Evolutionary conservation across 1,140 invertebrate species (phyloP).

Genomic region (Hycleus cichorii): DNA sequence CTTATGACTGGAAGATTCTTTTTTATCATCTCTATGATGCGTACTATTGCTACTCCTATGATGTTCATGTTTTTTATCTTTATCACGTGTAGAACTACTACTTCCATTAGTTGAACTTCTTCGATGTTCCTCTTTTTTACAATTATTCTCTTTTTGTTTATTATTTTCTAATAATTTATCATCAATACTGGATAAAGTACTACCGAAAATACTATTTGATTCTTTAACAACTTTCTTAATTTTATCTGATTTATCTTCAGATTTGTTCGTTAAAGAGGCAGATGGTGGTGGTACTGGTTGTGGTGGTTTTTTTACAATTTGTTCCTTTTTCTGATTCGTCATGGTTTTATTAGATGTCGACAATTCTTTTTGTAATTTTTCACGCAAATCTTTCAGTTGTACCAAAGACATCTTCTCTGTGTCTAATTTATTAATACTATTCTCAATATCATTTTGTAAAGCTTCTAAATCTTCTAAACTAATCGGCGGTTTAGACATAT

Average conservation of each 20-base stretch:
- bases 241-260: neutral
- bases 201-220: slow-evolving; percentile 26
- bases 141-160: slow-evolving; percentile 12
- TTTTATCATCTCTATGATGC: slow-evolving; percentile 11
- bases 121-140: slow-evolving; percentile 13
- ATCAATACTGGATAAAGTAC: slow-evolving; percentile 29
- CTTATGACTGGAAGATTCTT: neutral
- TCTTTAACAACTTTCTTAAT: slow-evolving; percentile 25
- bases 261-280: slow-evolving; percentile 10
- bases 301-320: slow-evolving; percentile 1
- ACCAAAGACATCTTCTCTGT: slow-evolving; percentile 11
- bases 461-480: slow-evolving; percentile 28
- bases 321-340: neutral
- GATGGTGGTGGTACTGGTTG: slow-evolving; percentile 15
- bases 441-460: slow-evolving; percentile 22
- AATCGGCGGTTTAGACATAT: slow-evolving; percentile 31
- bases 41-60: slow-evolving; percentile 4
- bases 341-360: neutral
- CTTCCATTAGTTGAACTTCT: slow-evolving; percentile 4
- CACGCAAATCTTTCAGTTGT: slow-evolving; percentile 22
- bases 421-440: neutral
- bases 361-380: slow-evolving; percentile 21
- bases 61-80: too few relatives aligned
- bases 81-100: neutral
- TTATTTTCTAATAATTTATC: slow-evolving; percentile 21